Evolutionary conservation across 2,888 invertebrate species (phyloP), one percentile per base, ranked within the genome.

Genomic region (Limnephilus marmoratus): DNA sequence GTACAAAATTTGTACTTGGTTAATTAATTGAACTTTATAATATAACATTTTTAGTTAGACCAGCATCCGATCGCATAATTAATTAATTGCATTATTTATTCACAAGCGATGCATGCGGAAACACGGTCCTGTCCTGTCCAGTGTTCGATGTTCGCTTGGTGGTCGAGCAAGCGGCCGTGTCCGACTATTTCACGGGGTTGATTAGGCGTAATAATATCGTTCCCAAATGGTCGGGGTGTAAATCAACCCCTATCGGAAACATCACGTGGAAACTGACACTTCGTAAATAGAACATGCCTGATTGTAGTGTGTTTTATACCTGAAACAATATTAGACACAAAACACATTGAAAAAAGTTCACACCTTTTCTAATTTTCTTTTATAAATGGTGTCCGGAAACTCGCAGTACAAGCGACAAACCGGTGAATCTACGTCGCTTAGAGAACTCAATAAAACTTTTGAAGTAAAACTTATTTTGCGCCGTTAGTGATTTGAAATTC

Each of bases 181-280:
- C 45, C 87, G 81, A 87, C 87, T 87, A 81, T 91, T 91, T 91
- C 89, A 91, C 86, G 90, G 90, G 81, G 91, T 93, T 91, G 93
- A 93, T 93, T 93, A 93, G 90, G 93, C 93, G 92, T 88, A 92
- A 92, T 93, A 92, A 93, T 93, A 91, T 91, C 92, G 89, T 90
- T 93, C 89, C 92, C 92, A 93, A 93, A 93, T 92, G 92, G 91
- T 87, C 92, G 82, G 92, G 91, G 81, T 85, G 91, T 93, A 93
- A 93, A 93, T 93, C 93, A 92, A 88, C 53, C 81, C 49, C n/a
- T 18, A 24, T 24, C 83, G 83, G 37, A 83, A 37, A 83, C 49
- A 29, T 49, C 29, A 29, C 29, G 86, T 86, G 45, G 37, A 86
- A 86, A 49, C 86, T 86, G 86, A 37, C 86, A 86, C 13, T 49